Base-by-base conservation (phyloP, 2,113 vertebrate species). In the Pteropus alecto region DNA sequence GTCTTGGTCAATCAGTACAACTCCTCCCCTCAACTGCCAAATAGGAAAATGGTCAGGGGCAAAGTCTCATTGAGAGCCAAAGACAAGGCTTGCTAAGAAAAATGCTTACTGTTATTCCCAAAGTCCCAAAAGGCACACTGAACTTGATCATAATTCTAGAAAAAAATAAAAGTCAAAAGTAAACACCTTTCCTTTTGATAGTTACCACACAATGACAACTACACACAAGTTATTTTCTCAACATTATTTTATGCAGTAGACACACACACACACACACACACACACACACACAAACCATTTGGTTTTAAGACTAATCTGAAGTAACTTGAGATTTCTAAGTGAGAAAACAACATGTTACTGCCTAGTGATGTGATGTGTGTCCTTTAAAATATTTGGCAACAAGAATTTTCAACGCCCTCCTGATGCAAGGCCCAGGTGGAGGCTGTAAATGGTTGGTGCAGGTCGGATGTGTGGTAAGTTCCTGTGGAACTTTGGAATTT, bases 71-170 rank as follows among this genome's bases (percentile, higher is more conserved):
- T 94, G 56, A 87, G 74, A 81, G 43, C 33, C 11, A 38, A 89
- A 93, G 46, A 68, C 88, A 85, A 95, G n/a, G 43, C 26, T 84
- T n/a, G 33, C 85, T 76, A 83, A 54, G 28, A 82, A 93, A 61
- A 51, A 88, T 84, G 98, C 99, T 99, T 97, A 99, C 99, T n/a
- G 26, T 99, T 99, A 93, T 95, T 98, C 26, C 90, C 67, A 41
- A 99, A 99, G 98, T 99, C 99, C 99, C 99, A 99, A 97, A 99
- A 99, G 70, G 98, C 97, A 4, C 99, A 99, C 35, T 95, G 86
- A 33, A 99, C 98, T 13, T 63, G 89, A 88, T 98, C 82, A 22
- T 96, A 43, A 18, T 93, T 95, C 99, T 99, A 97, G 63, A 97
- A 98, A 67, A 56, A 95, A 97, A 51, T 86, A 87, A 65, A 96